These are phyloP conservation scores for Asteroscopus sphinx DNA, from an alignment of 2,888 invertebrate genomes.

Conservation along the genomic window DNA sequence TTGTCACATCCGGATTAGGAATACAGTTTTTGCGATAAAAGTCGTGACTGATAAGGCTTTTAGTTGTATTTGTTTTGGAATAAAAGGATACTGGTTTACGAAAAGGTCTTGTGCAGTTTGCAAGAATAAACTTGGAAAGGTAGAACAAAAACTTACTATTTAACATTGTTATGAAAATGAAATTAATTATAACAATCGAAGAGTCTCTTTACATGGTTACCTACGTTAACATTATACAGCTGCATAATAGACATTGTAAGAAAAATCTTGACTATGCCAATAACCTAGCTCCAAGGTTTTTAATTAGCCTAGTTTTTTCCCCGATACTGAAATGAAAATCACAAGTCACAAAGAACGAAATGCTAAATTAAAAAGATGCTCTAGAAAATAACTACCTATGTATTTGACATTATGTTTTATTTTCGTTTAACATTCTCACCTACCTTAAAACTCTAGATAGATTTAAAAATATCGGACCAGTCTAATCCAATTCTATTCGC, in stretches of 20 bases:
- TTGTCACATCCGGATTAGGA: constrained; percentile 53
- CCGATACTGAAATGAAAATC: constrained; percentile 32
- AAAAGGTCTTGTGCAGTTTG: constrained; percentile 27
- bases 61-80: constrained; percentile 23
- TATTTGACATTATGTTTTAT: neutral
- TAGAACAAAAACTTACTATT: no score
- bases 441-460: neutral
- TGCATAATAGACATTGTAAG: constrained; percentile 15
- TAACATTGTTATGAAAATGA: no score
- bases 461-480: neutral
- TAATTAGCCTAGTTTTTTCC: constrained; percentile 43
- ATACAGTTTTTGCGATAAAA: constrained; percentile 42
- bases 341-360: constrained; percentile 1
- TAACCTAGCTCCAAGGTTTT: constrained; percentile 23
- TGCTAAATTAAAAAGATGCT: neutral
- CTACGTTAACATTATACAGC: no score
- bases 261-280: constrained; percentile 3
- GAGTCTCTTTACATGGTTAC: no score
- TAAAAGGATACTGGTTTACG: constrained; percentile 29
- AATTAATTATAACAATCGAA: no score
- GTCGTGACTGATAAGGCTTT: constrained; percentile 32
- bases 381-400: neutral
- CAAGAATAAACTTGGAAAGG: constrained; percentile 42
- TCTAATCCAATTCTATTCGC: constrained; percentile 20
- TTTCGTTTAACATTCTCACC: neutral